phyloP scores from a whole-genome alignment of 92 coral and sea anemone genomes.

The Paragorgia papillata region DNA sequence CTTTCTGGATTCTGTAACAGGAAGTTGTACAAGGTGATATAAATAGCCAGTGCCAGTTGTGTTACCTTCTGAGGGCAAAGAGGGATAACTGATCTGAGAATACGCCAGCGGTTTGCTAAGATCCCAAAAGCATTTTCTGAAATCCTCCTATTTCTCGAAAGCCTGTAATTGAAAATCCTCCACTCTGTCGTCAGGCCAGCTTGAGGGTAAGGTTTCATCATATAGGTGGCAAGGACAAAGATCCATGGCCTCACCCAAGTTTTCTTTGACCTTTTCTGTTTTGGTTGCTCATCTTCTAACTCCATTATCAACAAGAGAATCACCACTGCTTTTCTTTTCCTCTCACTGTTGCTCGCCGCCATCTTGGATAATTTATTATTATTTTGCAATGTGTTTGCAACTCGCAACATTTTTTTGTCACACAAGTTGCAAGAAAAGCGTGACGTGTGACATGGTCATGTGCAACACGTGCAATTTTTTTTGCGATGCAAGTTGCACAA shows the following conservation, averaged over 20 bases:
- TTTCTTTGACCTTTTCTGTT: no score
- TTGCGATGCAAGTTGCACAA: no score
- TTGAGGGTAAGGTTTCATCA: conserved; percentile 56
- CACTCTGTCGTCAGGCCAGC: conserved; percentile 34
- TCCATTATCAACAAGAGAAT: no score
- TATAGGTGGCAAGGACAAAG: no score
- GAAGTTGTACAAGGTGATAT: background rate
- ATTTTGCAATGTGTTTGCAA: conserved; percentile 8
- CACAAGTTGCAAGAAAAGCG: no score
- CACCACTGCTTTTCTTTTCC: conserved; percentile 21
- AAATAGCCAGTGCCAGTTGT: background rate
- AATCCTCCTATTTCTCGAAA: conserved; percentile 58
- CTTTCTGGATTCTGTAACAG: conserved; percentile 22
- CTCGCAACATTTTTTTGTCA: conserved; percentile 1
- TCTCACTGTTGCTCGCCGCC: conserved; percentile 1
- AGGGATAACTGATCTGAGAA: conserved; percentile 40
- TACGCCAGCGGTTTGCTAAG: conserved; percentile 53
- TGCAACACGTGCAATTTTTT: conserved; percentile 3
- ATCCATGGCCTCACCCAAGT: no score
- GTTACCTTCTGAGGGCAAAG: background rate
- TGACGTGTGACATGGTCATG: no score
- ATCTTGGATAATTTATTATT: background rate
- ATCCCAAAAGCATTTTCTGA: conserved; percentile 63
- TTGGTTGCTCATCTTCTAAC: no score
- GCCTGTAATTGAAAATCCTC: conserved; percentile 59